A percentile compares a stretch with the other conserved stretches of the same genome.
These are phyloP conservation scores for Holcopasites calliopsidis DNA, from an alignment of 1,140 invertebrate genomes.

Conservation along the genomic window DNA sequence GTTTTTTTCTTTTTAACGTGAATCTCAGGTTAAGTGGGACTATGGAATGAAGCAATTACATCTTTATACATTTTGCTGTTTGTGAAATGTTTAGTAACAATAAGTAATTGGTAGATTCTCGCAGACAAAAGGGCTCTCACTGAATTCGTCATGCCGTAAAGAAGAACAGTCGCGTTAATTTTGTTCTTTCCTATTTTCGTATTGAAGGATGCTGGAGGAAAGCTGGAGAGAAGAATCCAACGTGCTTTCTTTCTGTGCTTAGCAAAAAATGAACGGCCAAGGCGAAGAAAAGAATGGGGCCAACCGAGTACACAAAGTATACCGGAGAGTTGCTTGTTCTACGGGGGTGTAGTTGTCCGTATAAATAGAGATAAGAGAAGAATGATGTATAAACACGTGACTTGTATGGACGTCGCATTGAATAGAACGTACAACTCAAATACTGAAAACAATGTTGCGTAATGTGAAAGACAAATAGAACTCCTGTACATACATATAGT, in stretches of 20 bases:
- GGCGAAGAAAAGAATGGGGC: slow-evolving; percentile 19
- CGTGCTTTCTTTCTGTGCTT: background rate
- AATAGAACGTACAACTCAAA: slow-evolving; percentile 7
- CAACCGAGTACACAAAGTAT: slow-evolving; percentile 19
- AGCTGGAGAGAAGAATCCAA: background rate
- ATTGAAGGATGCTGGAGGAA: background rate
- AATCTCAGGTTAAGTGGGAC: no score
- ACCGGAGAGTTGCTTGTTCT: slow-evolving; percentile 11
- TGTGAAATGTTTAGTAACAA: no score
- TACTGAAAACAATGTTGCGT: slow-evolving; percentile 19
- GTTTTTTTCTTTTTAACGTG: no score
- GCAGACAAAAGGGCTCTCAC: no score
- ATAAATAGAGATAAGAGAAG: slow-evolving; percentile 31
- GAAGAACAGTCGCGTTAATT: background rate
- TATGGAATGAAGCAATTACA: no score
- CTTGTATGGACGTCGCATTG: slow-evolving; percentile 4
- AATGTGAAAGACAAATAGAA: slow-evolving; percentile 12
- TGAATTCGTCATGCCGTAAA: no score
- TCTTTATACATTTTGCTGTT: background rate
- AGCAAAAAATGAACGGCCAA: background rate
- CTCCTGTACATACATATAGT: no score
- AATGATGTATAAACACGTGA: slow-evolving; percentile 24
- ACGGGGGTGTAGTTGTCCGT: slow-evolving; percentile 4
- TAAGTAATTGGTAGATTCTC: background rate
- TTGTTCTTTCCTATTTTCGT: background rate